A percentile compares a stretch with the other conserved stretches of the same genome.
Evolutionary conservation across 2,888 invertebrate genomes (phyloP).

Genomic region (Clitarchus hookeri): DNA sequence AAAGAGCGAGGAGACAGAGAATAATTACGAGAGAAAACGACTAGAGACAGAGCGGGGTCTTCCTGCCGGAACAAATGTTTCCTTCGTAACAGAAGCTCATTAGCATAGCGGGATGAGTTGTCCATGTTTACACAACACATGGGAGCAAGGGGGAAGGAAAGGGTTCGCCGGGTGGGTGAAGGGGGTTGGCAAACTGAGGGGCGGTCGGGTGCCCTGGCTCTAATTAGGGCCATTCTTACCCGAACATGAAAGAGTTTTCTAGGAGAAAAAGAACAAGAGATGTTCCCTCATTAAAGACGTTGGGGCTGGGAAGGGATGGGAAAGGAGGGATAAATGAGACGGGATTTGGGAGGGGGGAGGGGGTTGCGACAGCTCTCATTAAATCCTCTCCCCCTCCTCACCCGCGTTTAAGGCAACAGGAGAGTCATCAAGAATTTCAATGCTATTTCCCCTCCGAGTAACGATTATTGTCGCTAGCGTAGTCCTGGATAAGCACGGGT

Average conservation of each 20-base stretch:
- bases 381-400: not conserved
- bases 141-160: not conserved
- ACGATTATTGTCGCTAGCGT: conserved; percentile 9
- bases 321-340: not conserved
- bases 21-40: not conserved
- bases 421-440: conserved; percentile 8
- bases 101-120: conserved; percentile 9
- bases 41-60: not conserved
- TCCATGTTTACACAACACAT: not conserved
- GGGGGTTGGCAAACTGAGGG: not conserved
- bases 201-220: not conserved
- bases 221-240: conserved; percentile 14
- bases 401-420: not conserved
- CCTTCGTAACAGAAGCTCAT: not conserved
- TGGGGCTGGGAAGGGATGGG: not conserved
- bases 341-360: not conserved
- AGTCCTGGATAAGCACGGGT: not conserved
- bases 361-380: not conserved
- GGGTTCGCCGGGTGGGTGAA: not conserved
- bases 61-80: conserved; percentile 1
- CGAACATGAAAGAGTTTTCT: not conserved
- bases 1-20: not conserved
- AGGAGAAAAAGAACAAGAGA: conserved; percentile 7
- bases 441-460: not conserved
- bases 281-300: conserved; percentile 3